These are phyloP conservation scores for Triplophysa tibetana DNA, from an alignment of 2,113 vertebrate genomes.

Conservation along the genomic window DNA sequence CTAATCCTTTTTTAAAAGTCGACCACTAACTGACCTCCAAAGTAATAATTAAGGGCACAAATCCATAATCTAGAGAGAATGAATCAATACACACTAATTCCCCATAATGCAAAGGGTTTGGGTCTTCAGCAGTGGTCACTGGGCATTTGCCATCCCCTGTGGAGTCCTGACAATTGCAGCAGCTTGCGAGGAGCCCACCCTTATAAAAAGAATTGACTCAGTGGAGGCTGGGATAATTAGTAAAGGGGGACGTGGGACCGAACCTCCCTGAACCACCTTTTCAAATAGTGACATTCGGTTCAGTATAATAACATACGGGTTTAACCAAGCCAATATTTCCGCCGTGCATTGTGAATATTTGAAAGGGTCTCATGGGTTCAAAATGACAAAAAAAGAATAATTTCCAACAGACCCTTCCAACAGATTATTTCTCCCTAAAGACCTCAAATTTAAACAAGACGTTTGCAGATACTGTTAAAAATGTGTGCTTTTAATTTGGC, in stretches of 20 bases:
- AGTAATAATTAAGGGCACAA: conserved; percentile 58
- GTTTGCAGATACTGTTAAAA: too few species aligned
- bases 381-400: too few species aligned
- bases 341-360: neutral
- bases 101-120: conserved; percentile 50
- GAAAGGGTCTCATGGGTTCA: neutral
- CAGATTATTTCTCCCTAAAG: too few species aligned
- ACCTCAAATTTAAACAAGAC: too few species aligned
- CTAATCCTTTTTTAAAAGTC: conserved; percentile 30
- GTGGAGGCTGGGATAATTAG: conserved; percentile 44
- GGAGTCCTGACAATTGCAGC: conserved; percentile 47
- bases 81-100: conserved; percentile 60
- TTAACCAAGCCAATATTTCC: neutral
- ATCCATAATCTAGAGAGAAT: conserved; percentile 57
- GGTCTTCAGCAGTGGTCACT: conserved; percentile 32
- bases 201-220: conserved; percentile 32
- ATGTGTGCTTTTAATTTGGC: neutral
- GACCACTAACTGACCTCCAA: conserved; percentile 56
- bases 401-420: too few species aligned
- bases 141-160: conserved; percentile 41
- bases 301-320: neutral
- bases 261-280: neutral
- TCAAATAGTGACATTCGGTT: neutral
- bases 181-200: conserved; percentile 36
- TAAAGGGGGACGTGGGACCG: conserved; percentile 16